phyloP scores from a whole-genome alignment of 2,797 vertebrate genomes.

The Notamacropus eugenii region DNA sequence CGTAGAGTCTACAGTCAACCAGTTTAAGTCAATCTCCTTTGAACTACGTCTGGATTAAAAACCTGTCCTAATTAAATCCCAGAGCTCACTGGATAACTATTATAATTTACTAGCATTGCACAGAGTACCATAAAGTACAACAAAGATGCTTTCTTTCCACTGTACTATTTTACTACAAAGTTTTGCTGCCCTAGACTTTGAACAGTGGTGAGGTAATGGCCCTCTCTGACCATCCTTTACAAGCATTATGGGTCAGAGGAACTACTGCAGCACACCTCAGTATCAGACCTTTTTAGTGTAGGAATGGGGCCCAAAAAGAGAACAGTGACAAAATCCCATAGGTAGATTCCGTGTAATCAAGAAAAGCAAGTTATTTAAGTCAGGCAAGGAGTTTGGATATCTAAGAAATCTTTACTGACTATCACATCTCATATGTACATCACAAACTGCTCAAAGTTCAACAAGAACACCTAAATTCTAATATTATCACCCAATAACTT shows the following conservation, averaged over 20 bases:
- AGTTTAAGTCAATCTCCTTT: not conserved
- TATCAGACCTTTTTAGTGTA: not conserved
- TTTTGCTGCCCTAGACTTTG: not conserved
- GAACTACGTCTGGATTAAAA: not conserved
- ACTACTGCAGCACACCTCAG: not conserved
- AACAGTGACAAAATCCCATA: not conserved
- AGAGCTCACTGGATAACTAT: not conserved
- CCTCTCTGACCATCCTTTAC: not conserved
- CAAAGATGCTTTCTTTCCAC: not conserved
- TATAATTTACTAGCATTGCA: not conserved
- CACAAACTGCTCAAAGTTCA: not conserved
- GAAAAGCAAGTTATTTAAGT: not conserved
- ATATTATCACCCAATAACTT: not conserved
- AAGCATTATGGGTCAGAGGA: not conserved
- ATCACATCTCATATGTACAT: not conserved
- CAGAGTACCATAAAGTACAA: not conserved
- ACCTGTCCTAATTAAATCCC: not conserved
- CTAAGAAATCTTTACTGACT: not conserved
- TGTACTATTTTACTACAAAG: not conserved
- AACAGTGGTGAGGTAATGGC: not conserved
- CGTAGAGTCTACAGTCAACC: not conserved
- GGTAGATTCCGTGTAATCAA: not conserved
- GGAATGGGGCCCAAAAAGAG: not conserved
- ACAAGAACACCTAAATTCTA: not conserved
- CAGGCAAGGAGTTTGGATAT: not conserved